Evolutionary conservation across 2,888 invertebrate species (phyloP).

Genomic region (Oxyscelio sp.): DNA sequence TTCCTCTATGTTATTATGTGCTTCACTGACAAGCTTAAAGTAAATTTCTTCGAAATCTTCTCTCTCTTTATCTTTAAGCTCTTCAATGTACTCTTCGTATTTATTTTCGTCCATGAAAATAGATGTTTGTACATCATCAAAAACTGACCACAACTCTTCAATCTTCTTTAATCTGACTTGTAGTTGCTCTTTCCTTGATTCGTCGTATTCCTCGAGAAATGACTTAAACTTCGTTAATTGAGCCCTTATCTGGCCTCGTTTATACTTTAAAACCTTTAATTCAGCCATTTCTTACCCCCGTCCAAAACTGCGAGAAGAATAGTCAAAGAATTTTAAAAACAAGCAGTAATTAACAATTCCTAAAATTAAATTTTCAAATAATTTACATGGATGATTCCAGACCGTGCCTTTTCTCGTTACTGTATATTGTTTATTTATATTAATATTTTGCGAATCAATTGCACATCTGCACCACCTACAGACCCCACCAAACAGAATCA

Average conservation of each 20-base stretch:
- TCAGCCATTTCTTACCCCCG: not conserved
- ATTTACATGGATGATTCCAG: too few relatives aligned
- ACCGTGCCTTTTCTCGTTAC: too few relatives aligned
- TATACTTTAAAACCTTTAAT: not conserved
- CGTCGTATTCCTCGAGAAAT: constrained; percentile 1
- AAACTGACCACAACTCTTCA: not conserved
- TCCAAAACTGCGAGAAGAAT: too few relatives aligned
- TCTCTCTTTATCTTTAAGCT: not conserved
- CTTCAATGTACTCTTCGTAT: not conserved
- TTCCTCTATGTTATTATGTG: not conserved
- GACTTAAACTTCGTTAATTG: not conserved
- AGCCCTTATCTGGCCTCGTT: not conserved
- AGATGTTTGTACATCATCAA: constrained; percentile 1
- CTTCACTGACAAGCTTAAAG: not conserved
- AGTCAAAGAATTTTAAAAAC: not conserved
- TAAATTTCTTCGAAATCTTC: not conserved
- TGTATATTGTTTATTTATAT: too few relatives aligned
- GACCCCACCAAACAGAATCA: too few relatives aligned
- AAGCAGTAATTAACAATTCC: not conserved
- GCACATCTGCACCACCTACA: too few relatives aligned
- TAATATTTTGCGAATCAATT: too few relatives aligned
- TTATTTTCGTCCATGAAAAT: constrained; percentile 3
- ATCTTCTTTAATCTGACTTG: not conserved
- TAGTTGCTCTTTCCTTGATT: not conserved
- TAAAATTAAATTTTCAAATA: too few relatives aligned